phyloP scores from a whole-genome alignment of 2,888 invertebrate species.

The Aricia artaxerxes region DNA sequence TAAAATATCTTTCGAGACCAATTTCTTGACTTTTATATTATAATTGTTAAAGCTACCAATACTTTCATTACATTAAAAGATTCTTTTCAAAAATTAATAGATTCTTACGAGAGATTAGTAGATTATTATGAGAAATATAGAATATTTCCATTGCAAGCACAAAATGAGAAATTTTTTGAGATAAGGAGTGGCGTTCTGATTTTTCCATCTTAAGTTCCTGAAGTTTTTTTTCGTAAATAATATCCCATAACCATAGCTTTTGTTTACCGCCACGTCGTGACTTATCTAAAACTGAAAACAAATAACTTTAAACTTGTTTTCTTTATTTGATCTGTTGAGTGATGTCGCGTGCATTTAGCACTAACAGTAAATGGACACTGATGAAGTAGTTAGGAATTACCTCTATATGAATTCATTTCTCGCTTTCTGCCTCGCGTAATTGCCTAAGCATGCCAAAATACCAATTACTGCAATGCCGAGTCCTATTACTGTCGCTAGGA shows the following conservation, averaged over 20 bases:
- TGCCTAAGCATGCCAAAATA: constrained; percentile 84
- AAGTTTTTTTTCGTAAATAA: neutral
- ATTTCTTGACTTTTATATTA: neutral
- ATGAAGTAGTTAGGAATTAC: constrained; percentile 28
- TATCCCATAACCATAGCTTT: neutral
- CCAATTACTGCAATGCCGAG: constrained; percentile 81
- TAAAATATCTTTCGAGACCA: neutral
- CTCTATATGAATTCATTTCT: constrained; percentile 73
- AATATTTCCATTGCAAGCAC: neutral
- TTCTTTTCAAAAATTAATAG: neutral
- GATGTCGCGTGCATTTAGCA: neutral
- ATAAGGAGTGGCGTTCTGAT: neutral
- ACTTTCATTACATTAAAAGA: neutral
- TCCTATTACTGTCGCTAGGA: constrained; percentile 83
- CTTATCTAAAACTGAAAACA: constrained; percentile 13
- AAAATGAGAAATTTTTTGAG: neutral
- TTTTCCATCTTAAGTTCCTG: neutral
- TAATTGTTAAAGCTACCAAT: neutral
- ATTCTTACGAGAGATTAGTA: neutral
- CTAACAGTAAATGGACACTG: neutral
- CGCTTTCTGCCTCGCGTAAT: constrained; percentile 83
- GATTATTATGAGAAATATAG: neutral
- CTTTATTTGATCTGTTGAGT: neutral
- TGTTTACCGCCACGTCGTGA: neutral
- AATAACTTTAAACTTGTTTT: neutral